Evolutionary conservation across 2,797 vertebrate genomes (phyloP).

Genomic region (Leptatherina wallacei): DNA sequence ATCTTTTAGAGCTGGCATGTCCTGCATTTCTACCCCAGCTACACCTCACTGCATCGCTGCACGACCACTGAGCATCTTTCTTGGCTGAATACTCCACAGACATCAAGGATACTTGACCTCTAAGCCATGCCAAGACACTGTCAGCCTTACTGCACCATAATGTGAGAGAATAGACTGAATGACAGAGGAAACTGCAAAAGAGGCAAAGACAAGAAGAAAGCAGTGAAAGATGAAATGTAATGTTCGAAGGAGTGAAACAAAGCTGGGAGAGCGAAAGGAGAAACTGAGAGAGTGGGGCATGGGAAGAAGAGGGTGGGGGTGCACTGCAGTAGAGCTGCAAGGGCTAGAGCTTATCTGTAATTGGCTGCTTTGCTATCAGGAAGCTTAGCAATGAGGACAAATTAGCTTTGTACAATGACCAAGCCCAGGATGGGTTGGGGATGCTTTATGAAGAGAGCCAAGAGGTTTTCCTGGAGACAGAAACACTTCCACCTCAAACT

Average conservation of each 20-base stretch:
- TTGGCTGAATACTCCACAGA: constrained; percentile 70
- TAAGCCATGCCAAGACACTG: constrained; percentile 75
- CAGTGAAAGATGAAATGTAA: constrained; percentile 55
- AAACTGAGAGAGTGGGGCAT: constrained; percentile 55
- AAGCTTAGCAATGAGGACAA: constrained; percentile 81
- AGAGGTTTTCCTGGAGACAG: constrained; percentile 60
- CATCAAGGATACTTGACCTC: constrained; percentile 82
- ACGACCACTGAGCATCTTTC: constrained; percentile 71
- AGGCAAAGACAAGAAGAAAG: constrained; percentile 31
- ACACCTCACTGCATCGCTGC: constrained; percentile 80
- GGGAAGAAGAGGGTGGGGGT: constrained; percentile 61
- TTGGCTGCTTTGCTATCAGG: constrained; percentile 83
- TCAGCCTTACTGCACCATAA: constrained; percentile 62
- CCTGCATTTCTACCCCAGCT: constrained; percentile 68
- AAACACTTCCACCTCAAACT: constrained; percentile 37
- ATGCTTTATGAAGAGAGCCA: constrained; percentile 62
- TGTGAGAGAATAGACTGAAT: constrained; percentile 42
- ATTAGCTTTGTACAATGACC: constrained; percentile 82
- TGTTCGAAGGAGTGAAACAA: constrained; percentile 55
- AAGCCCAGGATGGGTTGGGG: constrained; percentile 59
- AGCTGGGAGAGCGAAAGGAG: constrained; percentile 54
- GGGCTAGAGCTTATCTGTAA: constrained; percentile 83
- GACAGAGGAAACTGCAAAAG: constrained; percentile 31
- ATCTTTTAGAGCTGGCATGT: constrained; percentile 77
- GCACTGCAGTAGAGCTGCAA: constrained; percentile 77